Evolutionary conservation across 37 sponge, comb jelly and placozoan genomes (phyloP).

Genomic region (Chondrosia reniformis): DNA sequence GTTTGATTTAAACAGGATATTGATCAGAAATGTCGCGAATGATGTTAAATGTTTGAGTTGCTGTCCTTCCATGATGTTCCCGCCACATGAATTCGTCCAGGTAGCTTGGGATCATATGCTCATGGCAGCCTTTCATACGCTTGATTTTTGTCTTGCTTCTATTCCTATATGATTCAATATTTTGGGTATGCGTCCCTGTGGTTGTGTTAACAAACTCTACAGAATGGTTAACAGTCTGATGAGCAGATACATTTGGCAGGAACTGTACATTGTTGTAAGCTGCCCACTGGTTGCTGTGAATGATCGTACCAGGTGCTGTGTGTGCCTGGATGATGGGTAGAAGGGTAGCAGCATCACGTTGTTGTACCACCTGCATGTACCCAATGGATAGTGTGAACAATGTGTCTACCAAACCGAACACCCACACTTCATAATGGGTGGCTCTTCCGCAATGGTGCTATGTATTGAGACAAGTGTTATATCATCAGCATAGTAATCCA

Average conservation of each 20-base stretch:
- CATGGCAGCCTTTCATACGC: slow-evolving; percentile 44
- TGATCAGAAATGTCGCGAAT: slow-evolving; percentile 37
- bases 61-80: slow-evolving; percentile 33
- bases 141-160: slow-evolving; percentile 47
- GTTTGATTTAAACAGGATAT: slow-evolving; percentile 16
- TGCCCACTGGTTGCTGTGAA: slow-evolving; percentile 54
- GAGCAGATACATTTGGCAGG: slow-evolving; percentile 30
- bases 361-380: slow-evolving; percentile 51
- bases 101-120: slow-evolving; percentile 34
- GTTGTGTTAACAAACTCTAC: slow-evolving; percentile 41
- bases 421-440: slow-evolving; percentile 42
- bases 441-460: slow-evolving; percentile 46
- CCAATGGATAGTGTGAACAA: slow-evolving; percentile 29
- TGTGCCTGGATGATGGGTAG: slow-evolving; percentile 53
- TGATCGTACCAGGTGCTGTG: slow-evolving; percentile 34
- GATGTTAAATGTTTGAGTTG: neutral
- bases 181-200: slow-evolving; percentile 53
- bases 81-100: slow-evolving; percentile 74
- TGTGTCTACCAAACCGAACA: slow-evolving; percentile 63
- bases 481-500: neutral
- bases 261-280: slow-evolving; percentile 30
- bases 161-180: slow-evolving; percentile 58
- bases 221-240: slow-evolving; percentile 52
- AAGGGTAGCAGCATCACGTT: slow-evolving; percentile 52
- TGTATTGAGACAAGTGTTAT: neutral